Conservation (phyloP, 2,113 vertebrate species). For the Megaleporinus macrocephalus region DNA sequence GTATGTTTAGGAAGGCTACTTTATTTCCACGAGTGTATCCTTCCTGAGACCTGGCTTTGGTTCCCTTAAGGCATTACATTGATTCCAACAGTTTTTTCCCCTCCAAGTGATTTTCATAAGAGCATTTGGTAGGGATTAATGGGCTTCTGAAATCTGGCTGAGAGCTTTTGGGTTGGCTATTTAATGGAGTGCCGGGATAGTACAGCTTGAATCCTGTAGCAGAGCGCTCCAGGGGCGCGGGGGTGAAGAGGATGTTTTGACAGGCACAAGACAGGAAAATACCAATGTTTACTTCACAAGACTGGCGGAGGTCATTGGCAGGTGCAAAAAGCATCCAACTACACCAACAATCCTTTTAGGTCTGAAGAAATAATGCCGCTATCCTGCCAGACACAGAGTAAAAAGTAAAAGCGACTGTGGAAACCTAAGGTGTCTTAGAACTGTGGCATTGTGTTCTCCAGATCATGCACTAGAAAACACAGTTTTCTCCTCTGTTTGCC, state of each 20-base stretch:
- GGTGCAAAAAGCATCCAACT: constrained; percentile 62
- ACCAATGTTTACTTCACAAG: constrained; percentile 54
- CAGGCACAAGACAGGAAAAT: constrained; percentile 58
- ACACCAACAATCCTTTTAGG: constrained; percentile 65
- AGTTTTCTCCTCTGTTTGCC: background rate
- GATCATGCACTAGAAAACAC: background rate
- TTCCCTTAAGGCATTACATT: constrained; percentile 67
- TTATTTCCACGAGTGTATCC: constrained; percentile 30
- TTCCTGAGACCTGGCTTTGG: constrained; percentile 59
- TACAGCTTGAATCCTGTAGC: background rate
- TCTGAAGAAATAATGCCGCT: constrained; percentile 56
- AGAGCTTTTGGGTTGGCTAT: constrained; percentile 72
- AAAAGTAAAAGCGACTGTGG: background rate
- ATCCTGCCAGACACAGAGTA: background rate
- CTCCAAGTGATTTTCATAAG: constrained; percentile 77
- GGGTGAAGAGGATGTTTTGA: constrained; percentile 10
- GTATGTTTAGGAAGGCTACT: background rate
- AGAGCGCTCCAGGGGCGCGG: background rate
- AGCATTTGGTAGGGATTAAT: constrained; percentile 79
- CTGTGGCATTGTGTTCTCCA: background rate
- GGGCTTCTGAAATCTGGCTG: constrained; percentile 72
- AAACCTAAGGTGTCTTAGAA: background rate
- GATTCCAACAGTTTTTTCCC: constrained; percentile 73
- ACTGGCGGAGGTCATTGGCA: constrained; percentile 62
- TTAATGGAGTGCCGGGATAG: constrained; percentile 59